Conservation (phyloP, 1,140 invertebrate genomes). For the Procambarus virginalis region DNA sequence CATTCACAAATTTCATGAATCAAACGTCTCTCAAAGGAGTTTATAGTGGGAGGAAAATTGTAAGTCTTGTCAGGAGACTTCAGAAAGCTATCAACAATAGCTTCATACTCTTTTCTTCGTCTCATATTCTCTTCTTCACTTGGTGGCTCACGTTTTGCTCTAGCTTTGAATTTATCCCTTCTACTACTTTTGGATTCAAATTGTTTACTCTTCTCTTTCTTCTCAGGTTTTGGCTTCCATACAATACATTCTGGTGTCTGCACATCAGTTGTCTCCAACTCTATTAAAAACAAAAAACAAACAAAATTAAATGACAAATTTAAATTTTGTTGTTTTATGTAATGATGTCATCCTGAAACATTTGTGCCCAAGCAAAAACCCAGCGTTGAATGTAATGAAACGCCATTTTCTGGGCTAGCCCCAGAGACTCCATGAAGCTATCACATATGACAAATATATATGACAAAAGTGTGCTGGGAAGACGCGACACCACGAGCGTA, state of each 20-base stretch:
- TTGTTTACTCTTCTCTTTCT: constrained; percentile 3
- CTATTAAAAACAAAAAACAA: neutral
- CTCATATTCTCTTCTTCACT: constrained; percentile 55
- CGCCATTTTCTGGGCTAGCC: too few relatives aligned
- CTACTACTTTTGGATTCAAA: neutral
- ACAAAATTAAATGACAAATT: too few relatives aligned
- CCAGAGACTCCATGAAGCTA: too few relatives aligned
- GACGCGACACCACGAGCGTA: too few relatives aligned
- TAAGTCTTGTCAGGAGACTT: constrained; percentile 8
- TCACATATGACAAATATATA: too few relatives aligned
- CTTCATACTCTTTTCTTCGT: constrained; percentile 22
- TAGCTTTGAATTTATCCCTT: neutral
- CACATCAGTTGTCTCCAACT: constrained; percentile 38
- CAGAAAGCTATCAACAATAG: constrained; percentile 45
- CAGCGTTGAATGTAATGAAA: too few relatives aligned
- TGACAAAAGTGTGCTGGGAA: too few relatives aligned
- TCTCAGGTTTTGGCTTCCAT: constrained; percentile 5
- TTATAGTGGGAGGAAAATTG: constrained; percentile 64
- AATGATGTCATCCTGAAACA: too few relatives aligned
- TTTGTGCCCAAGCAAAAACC: too few relatives aligned
- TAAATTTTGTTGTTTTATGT: too few relatives aligned
- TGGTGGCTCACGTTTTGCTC: neutral
- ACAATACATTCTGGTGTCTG: constrained; percentile 28
- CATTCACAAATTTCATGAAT: constrained; percentile 69
- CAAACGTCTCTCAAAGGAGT: constrained; percentile 68